Conservation (phyloP, 2,888 invertebrate species). For the Archaeoteleia sp. region DNA sequence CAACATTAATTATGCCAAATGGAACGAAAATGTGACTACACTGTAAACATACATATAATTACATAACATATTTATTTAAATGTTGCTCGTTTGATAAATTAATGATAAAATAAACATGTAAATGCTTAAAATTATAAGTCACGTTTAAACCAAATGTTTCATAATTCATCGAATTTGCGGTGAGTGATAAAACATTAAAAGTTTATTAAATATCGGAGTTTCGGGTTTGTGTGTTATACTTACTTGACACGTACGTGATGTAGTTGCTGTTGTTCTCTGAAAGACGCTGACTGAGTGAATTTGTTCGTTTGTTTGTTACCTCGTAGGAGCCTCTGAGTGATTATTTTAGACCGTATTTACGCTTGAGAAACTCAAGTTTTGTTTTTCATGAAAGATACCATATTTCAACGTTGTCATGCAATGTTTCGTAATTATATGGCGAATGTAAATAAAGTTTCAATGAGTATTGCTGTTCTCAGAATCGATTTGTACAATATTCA, state of each 20-base stretch:
- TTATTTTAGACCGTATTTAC: constrained; percentile 43
- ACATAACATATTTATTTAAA: too few relatives aligned
- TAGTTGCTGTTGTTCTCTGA: constrained; percentile 74
- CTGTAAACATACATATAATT: too few relatives aligned
- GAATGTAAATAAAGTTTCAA: too few relatives aligned
- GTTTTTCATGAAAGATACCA: too few relatives aligned
- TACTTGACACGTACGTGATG: constrained; percentile 75
- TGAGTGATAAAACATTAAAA: constrained; percentile 12
- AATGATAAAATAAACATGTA: too few relatives aligned
- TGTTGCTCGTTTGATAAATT: too few relatives aligned
- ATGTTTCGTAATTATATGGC: too few relatives aligned
- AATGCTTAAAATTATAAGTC: not conserved
- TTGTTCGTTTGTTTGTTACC: constrained; percentile 58
- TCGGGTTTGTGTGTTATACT: constrained; percentile 58
- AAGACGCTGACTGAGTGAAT: constrained; percentile 70
- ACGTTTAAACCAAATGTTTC: constrained; percentile 17
- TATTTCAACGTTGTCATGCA: too few relatives aligned
- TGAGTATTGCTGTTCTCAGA: too few relatives aligned
- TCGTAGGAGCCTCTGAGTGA: constrained; percentile 54
- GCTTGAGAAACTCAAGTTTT: constrained; percentile 23
- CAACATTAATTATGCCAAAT: too few relatives aligned
- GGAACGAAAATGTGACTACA: too few relatives aligned
- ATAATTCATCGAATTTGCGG: constrained; percentile 13
- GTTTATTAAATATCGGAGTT: constrained; percentile 12
- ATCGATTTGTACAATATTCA: too few relatives aligned